These are phyloP conservation scores for Thymallus thymallus DNA, from an alignment of 2,113 vertebrate genomes.

Conservation along the genomic window DNA sequence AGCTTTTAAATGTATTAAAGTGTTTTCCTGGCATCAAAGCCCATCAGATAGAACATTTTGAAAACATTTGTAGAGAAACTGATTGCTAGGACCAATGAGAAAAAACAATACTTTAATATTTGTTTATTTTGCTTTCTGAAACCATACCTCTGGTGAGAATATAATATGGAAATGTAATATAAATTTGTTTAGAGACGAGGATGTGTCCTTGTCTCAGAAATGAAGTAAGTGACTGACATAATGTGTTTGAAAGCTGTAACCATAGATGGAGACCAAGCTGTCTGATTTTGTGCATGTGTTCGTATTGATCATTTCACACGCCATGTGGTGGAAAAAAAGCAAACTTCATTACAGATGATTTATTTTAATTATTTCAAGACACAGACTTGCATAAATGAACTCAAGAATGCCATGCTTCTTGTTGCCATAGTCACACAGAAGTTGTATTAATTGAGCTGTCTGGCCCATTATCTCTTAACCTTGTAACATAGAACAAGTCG, in stretches of 20 bases:
- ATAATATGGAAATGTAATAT: slow-evolving; percentile 53
- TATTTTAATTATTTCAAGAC: background rate
- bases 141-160: slow-evolving; percentile 25
- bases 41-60: slow-evolving; percentile 37
- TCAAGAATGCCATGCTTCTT: background rate
- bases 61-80: slow-evolving; percentile 38
- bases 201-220: background rate
- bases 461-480: background rate
- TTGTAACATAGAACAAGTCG: no score
- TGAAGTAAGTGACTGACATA: background rate
- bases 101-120: slow-evolving; percentile 72
- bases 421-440: background rate
- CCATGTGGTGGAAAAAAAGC: no score
- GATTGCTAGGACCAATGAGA: slow-evolving; percentile 73
- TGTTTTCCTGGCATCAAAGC: no score
- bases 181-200: slow-evolving; percentile 47
- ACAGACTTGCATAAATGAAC: background rate
- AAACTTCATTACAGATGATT: background rate
- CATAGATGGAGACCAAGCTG: background rate
- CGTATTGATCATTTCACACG: no score
- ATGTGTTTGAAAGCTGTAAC: no score
- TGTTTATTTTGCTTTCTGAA: slow-evolving; percentile 49
- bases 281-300: background rate
- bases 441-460: no score
- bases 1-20: no score